Base-by-base conservation (phyloP, 2,888 invertebrate species). In the Tiphia femorata region DNA sequence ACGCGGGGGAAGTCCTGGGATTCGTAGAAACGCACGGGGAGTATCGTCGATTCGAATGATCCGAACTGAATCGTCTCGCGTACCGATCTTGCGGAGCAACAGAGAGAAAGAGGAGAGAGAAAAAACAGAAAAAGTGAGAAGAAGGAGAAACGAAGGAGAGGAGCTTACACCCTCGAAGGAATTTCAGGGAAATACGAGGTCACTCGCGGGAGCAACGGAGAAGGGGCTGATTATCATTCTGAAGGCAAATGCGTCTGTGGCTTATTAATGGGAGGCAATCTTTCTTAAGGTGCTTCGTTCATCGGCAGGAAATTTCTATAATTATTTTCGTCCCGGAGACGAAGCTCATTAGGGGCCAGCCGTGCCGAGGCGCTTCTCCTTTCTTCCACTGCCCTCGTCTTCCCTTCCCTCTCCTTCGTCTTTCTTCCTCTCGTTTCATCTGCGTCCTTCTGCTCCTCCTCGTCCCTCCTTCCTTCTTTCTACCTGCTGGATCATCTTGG, bases 291-390 rank as follows among this genome's bases (percentile, higher is more conserved):
- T 62, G 69, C 59, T 64, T 67, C 69, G 64, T 69, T 69, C 69
- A 67, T 69, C 70, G 69, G 69, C 70, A 70, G 69, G 69, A 69
- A 70, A 69, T 69, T 69, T 70, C 69, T 69, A 70, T 69, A 69
- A 69, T 69, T 69, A 69, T 69, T 69, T 69, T 69, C 61, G 69
- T 69, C 67, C 67, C 70, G 59, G 53, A 64, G 66, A 62, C 44
- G 56, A 58, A 64, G 69, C 70, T 69, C 69, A 70, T 69, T 69
- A 69, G 69, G n/a, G n/a, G 66, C 60, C 63, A 65, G 37, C 42
- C 19, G 53, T n/a, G 41, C 40, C 46, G 51, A 47, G 56, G 40
- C 30, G 40, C 42, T 47, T 52, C 53, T 35, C 43, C 48, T 14
- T 23, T 40, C 41, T 38, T 25, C 38, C n/a, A n/a, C n/a, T n/a